phyloP scores from a whole-genome alignment of 2,113 vertebrate species.

The Aptenodytes forsteri region DNA sequence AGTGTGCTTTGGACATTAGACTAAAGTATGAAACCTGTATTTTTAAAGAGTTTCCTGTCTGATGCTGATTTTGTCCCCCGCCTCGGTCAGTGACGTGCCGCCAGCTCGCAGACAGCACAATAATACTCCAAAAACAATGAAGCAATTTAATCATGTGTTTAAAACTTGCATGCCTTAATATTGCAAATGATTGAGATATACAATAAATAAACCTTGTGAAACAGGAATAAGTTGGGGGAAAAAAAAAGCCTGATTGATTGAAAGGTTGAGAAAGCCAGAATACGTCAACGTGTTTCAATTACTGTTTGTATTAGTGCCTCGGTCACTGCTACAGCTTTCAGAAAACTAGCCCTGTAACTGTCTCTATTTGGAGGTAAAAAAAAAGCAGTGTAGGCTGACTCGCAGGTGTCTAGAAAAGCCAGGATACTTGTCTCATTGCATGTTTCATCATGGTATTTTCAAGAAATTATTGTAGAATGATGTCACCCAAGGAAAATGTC shows the following conservation, averaged over 20 bases:
- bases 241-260: not conserved
- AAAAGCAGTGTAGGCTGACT: not conserved
- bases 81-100: not conserved
- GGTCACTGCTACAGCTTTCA: not conserved
- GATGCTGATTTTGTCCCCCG: not conserved
- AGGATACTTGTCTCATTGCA: not conserved
- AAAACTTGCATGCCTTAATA: not conserved
- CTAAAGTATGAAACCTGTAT: not conserved
- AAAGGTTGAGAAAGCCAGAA: not conserved
- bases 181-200: not conserved
- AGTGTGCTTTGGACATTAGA: not conserved
- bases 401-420: slow-evolving; percentile 42
- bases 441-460: not conserved
- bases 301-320: not conserved
- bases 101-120: not conserved
- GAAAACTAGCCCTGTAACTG: not conserved
- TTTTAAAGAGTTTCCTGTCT: not conserved
- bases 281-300: not conserved
- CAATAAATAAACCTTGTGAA: not conserved
- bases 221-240: rapidly evolving
- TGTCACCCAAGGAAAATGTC: slow-evolving; percentile 26
- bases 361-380: not conserved
- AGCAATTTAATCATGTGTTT: not conserved
- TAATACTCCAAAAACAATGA: not conserved
- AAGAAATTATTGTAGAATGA: not conserved